Base-by-base conservation (phyloP, 2,797 vertebrate genomes). In the Amphiprion clarkii region DNA sequence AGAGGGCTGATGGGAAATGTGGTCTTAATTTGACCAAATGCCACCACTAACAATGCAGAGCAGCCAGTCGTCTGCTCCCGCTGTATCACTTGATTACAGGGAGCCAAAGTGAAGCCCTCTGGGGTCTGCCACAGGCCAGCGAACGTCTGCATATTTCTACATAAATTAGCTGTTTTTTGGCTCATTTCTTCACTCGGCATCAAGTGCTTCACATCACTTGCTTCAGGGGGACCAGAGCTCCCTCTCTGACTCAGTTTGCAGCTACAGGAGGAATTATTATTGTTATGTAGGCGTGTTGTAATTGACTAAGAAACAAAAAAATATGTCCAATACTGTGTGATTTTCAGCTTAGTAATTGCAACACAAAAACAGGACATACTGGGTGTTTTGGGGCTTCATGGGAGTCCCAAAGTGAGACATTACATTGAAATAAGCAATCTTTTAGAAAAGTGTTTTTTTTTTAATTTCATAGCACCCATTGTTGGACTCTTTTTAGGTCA, bases 71-170 rank as follows among this genome's bases (percentile, higher is more conserved):
- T 57, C 31, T 27, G 48, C 67, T 78, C 19, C 71, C 5, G 56
- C 72, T 33, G 61, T n/a, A 67, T 16, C 8, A 3, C 49, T 46
- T 55, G 79, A 80, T 78, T 63, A 72, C 70, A 29, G 63, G 36
- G 4, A 81, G 71, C 29, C 65, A 23, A 23, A 67, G 81, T 14
- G 69, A 67, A 66, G 46, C 55, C 76, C 80, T 58, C 42, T 19
- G 76, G 77, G 76, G 58, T 58, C 58, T 16, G 73, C 70, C 74
- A 46, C 70, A 46, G 79, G 82, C 82, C 82, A 53, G 42, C 0
- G 57, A 76, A 66, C 46, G 5, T 3, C 81, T 71, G 79, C 80
- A 85, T 81, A 82, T 79, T 67, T 83, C 71, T 89, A 0, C 84
- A 86, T 88, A 65, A 84, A 83, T 85, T 62, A 83, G 6, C 55